Percentiles rank a stretch among this genome's conserved stretches.
Conservation (phyloP, 2,888 invertebrate species). For the Achlya flavicornis region DNA sequence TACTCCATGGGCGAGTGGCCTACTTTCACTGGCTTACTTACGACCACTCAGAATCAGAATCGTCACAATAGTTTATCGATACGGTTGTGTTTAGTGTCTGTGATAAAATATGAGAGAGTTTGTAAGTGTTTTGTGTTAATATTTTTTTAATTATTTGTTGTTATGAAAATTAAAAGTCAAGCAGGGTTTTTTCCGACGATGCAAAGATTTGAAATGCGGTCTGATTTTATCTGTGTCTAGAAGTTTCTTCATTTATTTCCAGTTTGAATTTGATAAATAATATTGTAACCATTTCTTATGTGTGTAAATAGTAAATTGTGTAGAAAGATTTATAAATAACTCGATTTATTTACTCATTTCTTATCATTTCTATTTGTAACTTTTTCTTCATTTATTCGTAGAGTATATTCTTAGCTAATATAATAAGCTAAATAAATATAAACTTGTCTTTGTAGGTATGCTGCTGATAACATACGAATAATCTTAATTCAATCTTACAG, state of each 20-base stretch:
- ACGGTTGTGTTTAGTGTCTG: constrained; percentile 26
- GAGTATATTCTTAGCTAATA: too few relatives aligned
- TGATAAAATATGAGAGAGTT: constrained; percentile 48
- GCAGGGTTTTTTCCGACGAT: background rate
- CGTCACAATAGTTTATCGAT: constrained; percentile 35
- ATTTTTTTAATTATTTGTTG: background rate
- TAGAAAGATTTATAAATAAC: too few relatives aligned
- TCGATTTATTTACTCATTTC: too few relatives aligned
- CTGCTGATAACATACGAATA: too few relatives aligned
- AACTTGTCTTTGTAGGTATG: too few relatives aligned
- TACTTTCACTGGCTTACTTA: constrained; percentile 58
- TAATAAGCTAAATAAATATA: too few relatives aligned
- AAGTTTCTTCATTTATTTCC: background rate
- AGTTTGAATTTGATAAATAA: background rate
- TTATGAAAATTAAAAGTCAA: background rate
- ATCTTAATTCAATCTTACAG: too few relatives aligned
- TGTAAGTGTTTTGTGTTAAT: constrained; percentile 41
- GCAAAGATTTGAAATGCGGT: background rate
- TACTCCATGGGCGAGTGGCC: constrained; percentile 36
- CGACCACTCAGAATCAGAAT: constrained; percentile 38
- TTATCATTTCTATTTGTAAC: too few relatives aligned
- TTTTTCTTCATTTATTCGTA: too few relatives aligned
- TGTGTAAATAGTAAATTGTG: too few relatives aligned
- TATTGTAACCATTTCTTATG: background rate
- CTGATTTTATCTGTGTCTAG: background rate